Conservation (phyloP, 2,113 vertebrate genomes). For the Scomber scombrus region DNA sequence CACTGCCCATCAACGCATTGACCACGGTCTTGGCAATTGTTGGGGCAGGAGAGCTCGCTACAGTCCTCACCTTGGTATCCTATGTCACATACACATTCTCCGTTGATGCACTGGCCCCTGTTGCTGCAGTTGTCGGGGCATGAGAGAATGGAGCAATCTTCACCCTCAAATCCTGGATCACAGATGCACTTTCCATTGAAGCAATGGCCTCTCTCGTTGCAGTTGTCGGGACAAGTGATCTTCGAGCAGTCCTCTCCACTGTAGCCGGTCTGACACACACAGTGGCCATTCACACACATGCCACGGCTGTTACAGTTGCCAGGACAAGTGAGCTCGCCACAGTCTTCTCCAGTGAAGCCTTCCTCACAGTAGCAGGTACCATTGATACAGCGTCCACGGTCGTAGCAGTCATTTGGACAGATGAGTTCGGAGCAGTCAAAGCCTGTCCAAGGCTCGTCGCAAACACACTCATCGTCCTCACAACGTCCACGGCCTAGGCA, state of each 20-base stretch:
- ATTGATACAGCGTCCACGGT: slow-evolving; percentile 94
- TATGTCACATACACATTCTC: slow-evolving; percentile 89
- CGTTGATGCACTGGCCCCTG: slow-evolving; percentile 87
- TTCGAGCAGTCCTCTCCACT: slow-evolving; percentile 90
- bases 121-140: slow-evolving; percentile 90
- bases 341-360: slow-evolving; percentile 93
- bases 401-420: slow-evolving; percentile 96
- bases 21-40: slow-evolving; percentile 87
- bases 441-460: slow-evolving; percentile 92
- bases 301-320: slow-evolving; percentile 88
- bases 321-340: slow-evolving; percentile 88
- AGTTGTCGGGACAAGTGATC: slow-evolving; percentile 89
- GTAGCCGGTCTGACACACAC: slow-evolving; percentile 89
- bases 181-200: slow-evolving; percentile 89
- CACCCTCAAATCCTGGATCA: slow-evolving; percentile 88
- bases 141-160: slow-evolving; percentile 87
- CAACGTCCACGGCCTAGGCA: slow-evolving; percentile 92
- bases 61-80: slow-evolving; percentile 91
- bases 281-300: slow-evolving; percentile 89
- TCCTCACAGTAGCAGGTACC: slow-evolving; percentile 94
- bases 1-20: slow-evolving; percentile 88
- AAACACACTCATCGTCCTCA: slow-evolving; percentile 91
- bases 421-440: slow-evolving; percentile 95
- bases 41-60: slow-evolving; percentile 87
- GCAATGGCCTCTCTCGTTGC: slow-evolving; percentile 90